phyloP scores from a whole-genome alignment of 2,888 invertebrate genomes.

The Pherbina coryleti region DNA sequence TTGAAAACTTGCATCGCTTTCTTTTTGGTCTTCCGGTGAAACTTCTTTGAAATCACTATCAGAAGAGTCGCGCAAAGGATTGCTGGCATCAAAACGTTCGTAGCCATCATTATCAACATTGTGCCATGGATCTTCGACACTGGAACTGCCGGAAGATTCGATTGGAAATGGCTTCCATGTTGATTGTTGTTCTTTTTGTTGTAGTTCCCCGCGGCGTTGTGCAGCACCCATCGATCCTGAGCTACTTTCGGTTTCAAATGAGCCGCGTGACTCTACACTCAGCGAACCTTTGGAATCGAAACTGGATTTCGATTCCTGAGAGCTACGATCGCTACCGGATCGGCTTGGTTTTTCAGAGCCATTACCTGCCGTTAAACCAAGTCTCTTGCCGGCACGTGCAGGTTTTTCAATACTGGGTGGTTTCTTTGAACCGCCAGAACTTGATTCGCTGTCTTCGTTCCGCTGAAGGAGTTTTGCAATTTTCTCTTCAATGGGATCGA shows the following conservation, averaged over 20 bases:
- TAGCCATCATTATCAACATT: conserved; percentile 79
- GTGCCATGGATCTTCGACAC: conserved; percentile 86
- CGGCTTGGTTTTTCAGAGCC: conserved; percentile 66
- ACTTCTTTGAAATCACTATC: conserved; percentile 70
- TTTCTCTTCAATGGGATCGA: conserved; percentile 70
- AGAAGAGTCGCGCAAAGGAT: conserved; percentile 63
- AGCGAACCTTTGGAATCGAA: conserved; percentile 76
- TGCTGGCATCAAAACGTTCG: conserved; percentile 71
- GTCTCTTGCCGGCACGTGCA: conserved; percentile 65
- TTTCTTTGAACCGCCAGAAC: conserved; percentile 72
- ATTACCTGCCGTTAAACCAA: conserved; percentile 69
- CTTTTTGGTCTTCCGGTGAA: conserved; percentile 73
- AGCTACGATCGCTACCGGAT: conserved; percentile 67
- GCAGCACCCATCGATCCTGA: conserved; percentile 82
- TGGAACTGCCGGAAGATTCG: conserved; percentile 88
- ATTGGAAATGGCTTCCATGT: conserved; percentile 88
- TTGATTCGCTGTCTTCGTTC: conserved; percentile 76
- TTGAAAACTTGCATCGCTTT: conserved; percentile 76
- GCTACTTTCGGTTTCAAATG: conserved; percentile 81
- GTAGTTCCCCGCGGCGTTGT: conserved; percentile 74
- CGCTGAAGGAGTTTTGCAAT: conserved; percentile 65
- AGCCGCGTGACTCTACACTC: conserved; percentile 79
- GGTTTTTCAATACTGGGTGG: conserved; percentile 71
- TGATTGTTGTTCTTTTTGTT: conserved; percentile 78
- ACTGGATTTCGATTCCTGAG: conserved; percentile 74